Base-by-base conservation (phyloP, 2,797 vertebrate genomes). In the Bucorvus abyssinicus region DNA sequence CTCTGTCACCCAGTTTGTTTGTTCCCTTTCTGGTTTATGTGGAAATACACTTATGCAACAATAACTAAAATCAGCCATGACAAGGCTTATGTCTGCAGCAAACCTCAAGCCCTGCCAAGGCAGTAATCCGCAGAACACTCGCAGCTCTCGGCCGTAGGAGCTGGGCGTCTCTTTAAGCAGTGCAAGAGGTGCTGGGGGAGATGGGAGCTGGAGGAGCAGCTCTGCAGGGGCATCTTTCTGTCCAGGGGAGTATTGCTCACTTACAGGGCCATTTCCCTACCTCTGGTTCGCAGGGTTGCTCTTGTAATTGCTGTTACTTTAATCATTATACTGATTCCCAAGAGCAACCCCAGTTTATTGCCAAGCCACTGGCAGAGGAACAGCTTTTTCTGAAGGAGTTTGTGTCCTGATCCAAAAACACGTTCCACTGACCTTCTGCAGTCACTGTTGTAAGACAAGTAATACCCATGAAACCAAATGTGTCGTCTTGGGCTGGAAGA, bases 1-100 rank as follows among this genome's bases (percentile, higher is more conserved):
- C 93, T 93, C 95, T 96, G 95, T 92, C 96, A 89, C 91, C 60
- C 70, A 18, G 42, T 96, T 97, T 97, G 93, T 97, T 97, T 97
- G 96, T 97, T 97, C 73, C 5, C 94, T 97, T 97, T 96, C 95
- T 94, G 93, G 53, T 97, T 97, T 97, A 95, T 97, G 95, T 96
- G 96, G 87, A 96, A 97, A 95, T 90, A 86, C 94, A 49, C 92
- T 97, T 80, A 73, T 30, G 90, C 85, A 91, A 93, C 92, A 96
- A 97, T 95, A 97, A 97, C 96, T 96, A 97, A 96, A 97, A 96
- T 77, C 95, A 92, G 21, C 92, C 61, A 7, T 52, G 95, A 92
- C 89, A 56, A 90, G 84, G 88, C 80, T 76, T 32, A 64, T 80
- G 93, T 92, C 82, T 64, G 93, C 94, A 95, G 94, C 50, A 91